These are phyloP conservation scores for Subanguina moxae DNA, from an alignment of 1,140 invertebrate species.

Conservation along the genomic window DNA sequence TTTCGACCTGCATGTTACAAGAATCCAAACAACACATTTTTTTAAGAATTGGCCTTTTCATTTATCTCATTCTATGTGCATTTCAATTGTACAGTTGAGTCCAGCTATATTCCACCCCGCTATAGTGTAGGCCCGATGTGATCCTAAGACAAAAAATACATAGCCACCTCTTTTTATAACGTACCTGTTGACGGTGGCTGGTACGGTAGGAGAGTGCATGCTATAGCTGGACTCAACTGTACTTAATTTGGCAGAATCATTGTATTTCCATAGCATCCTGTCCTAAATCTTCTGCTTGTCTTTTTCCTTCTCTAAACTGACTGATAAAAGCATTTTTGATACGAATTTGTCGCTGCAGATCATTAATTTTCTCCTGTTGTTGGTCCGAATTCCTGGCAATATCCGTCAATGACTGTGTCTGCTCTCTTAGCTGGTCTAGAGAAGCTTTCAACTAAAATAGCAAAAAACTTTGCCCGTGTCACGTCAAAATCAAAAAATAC, in stretches of 20 bases:
- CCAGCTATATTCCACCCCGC: no score
- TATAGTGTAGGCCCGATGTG: no score
- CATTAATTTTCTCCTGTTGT: constrained; percentile 19
- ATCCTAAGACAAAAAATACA: no score
- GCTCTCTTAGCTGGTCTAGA: constrained; percentile 8
- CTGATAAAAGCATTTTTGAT: constrained; percentile 25
- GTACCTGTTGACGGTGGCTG: no score
- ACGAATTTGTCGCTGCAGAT: constrained; percentile 15
- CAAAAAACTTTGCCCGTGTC: not conserved
- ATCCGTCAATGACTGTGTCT: constrained; percentile 13
- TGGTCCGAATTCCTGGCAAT: constrained; percentile 10
- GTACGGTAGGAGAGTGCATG: no score
- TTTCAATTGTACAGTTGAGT: no score
- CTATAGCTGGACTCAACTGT: no score
- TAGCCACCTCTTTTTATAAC: no score
- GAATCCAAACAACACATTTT: no score
- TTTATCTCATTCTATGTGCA: no score
- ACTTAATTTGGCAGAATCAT: not conserved
- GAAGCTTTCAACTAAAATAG: not conserved
- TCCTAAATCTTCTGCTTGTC: not conserved
- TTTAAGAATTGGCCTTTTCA: no score
- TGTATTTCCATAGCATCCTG: constrained; percentile 10
- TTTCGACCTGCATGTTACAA: no score
- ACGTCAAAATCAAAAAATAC: not conserved
- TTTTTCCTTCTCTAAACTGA: constrained; percentile 11